phyloP scores from a whole-genome alignment of 2,113 vertebrate species.

The Oxyura jamaicensis region DNA sequence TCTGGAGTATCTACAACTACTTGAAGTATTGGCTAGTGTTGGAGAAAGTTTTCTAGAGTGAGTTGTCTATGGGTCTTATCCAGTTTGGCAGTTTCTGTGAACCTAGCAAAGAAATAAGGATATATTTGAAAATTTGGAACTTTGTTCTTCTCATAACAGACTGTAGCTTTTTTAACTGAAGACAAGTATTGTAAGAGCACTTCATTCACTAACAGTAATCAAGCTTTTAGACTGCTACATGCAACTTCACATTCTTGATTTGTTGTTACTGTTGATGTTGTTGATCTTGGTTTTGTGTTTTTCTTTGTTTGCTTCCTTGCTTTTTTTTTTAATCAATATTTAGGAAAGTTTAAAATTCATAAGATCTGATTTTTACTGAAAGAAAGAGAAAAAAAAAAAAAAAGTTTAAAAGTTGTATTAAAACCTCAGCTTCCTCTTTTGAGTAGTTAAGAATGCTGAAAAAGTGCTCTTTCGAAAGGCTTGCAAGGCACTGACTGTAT shows the following conservation, averaged over 20 bases:
- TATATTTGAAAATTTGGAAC: background rate
- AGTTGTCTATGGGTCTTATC: background rate
- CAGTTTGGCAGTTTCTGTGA: background rate
- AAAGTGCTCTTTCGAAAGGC: background rate
- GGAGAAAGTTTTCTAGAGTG: background rate
- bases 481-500: background rate
- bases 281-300: no score
- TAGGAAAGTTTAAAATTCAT: background rate
- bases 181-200: background rate
- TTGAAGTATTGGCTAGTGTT: accelerated
- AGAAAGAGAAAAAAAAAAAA: background rate
- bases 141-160: background rate
- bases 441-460: background rate
- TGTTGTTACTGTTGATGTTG: background rate
- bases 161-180: background rate
- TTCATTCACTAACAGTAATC: background rate
- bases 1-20: background rate
- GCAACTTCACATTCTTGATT: background rate
- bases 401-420: background rate
- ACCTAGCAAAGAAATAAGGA: background rate
- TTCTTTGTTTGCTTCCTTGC: background rate
- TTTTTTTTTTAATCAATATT: background rate
- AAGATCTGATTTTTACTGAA: background rate
- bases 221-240: background rate
- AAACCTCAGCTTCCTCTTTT: background rate